Evolutionary conservation across 2,113 vertebrate species (phyloP).

Genomic region (Malurus elegans): DNA sequence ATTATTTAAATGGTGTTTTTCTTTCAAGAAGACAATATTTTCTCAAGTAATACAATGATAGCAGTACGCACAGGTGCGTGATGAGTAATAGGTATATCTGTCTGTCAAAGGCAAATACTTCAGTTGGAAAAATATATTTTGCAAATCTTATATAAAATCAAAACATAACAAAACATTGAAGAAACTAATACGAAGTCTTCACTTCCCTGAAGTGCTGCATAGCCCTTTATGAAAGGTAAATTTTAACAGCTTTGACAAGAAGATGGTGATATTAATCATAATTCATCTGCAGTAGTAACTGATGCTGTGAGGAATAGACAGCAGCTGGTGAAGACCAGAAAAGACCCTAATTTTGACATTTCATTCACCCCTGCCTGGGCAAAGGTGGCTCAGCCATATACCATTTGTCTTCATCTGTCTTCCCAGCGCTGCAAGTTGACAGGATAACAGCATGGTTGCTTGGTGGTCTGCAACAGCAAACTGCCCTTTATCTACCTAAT

Average conservation of each 20-base stretch:
- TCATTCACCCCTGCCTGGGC: background rate
- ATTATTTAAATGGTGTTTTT: background rate
- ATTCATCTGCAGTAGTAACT: background rate
- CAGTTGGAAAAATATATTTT: background rate
- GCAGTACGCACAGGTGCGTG: background rate
- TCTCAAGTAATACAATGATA: background rate
- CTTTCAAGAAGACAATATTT: background rate
- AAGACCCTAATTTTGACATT: slow-evolving; percentile 22
- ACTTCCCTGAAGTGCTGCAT: background rate
- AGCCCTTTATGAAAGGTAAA: background rate
- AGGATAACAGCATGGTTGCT: background rate
- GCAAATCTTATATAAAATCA: background rate
- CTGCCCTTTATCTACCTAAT: slow-evolving; percentile 20
- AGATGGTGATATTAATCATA: slow-evolving; percentile 18
- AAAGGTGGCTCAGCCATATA: background rate
- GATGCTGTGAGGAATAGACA: background rate
- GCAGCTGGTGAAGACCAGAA: background rate
- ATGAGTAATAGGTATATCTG: background rate
- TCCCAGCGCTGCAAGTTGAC: background rate
- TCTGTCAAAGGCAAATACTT: background rate
- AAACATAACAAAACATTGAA: background rate
- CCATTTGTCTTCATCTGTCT: slow-evolving; percentile 52
- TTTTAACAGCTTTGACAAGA: slow-evolving; percentile 42
- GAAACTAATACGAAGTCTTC: background rate
- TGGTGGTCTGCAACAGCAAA: slow-evolving; percentile 23